Percentiles rank a stretch among this genome's conserved stretches.
phyloP scores from a whole-genome alignment of 2,113 vertebrate species.

The Deroptyus accipitrinus region DNA sequence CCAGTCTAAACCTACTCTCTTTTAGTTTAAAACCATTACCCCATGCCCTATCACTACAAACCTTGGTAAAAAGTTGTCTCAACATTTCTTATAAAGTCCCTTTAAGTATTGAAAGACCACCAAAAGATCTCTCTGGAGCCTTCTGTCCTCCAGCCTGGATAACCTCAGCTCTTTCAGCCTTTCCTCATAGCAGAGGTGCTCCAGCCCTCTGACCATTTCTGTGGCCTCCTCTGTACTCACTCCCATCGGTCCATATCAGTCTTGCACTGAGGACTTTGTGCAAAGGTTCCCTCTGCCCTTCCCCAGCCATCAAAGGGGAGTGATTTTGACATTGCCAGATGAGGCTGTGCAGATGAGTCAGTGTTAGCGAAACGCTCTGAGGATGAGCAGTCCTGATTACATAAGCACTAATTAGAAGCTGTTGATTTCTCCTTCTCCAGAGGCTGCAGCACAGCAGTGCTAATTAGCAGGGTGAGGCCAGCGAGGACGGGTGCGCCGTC shows the following conservation, averaged over 20 bases:
- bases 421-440: not conserved
- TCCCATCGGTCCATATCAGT: not conserved
- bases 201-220: not conserved
- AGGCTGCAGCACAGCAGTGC: not conserved
- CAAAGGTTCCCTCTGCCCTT: not conserved
- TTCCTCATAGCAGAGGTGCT: not conserved
- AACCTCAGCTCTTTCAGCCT: not conserved
- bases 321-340: not conserved
- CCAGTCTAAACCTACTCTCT: not conserved
- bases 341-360: not conserved
- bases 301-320: not conserved
- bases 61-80: not conserved
- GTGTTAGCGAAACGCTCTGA: not conserved
- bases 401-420: constrained; percentile 11
- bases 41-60: not conserved
- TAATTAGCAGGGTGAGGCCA: not conserved
- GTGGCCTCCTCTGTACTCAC: not conserved
- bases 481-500: not conserved
- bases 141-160: not conserved
- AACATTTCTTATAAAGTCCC: not conserved
- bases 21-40: not conserved
- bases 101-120: not conserved
- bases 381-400: constrained; percentile 4
- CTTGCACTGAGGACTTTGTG: not conserved
- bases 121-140: not conserved